Evolutionary conservation across 2,888 invertebrate species (phyloP), one percentile per base, ranked within the genome.

Genomic region (Epinotia demarniana): DNA sequence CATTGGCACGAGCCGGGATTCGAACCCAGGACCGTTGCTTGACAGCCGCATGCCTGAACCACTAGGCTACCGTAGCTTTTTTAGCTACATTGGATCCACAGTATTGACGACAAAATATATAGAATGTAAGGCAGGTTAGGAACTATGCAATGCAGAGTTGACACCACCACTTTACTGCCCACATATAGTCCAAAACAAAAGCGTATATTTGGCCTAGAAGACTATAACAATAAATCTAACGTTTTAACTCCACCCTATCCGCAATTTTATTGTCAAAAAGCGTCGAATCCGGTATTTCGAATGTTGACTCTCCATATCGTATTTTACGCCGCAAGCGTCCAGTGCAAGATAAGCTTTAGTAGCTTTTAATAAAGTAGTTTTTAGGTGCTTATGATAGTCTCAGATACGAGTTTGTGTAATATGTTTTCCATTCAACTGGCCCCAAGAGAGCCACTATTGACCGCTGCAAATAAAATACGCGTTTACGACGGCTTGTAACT

Each of bases 401-500:
- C 4, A 60, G n/a, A 60, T 69, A 46, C n/a, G 69, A 69, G 69
- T 23, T 69, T 60, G 23, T 9, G 23, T 27, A 46, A 60, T 19
- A 23, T 12, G 6, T 46, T 2, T 80, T 81, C 79, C 74, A 79
- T 77, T 62, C 80, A 87, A 89, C 86, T 82, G 83, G 82, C 75
- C 89, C 74, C 86, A 18, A 70, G 88, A 86, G 90, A 83, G 80
- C 84, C 79, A 84, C 85, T 81, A 81, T 80, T 82, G 86, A 84
- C 89, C 86, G 81, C 83, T 81, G 82, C 81, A 84, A 82, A 88
- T 87, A 89, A 89, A 88, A 88, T 85, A 87, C 86, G 81, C 85
- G 81, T 87, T 89, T 86, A 87, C 87, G 85, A 86, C 66, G 49
- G 18, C 19, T 27, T 57, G 64, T 71, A 75, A 72, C 71, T 72